Base-by-base conservation (phyloP, 2,113 vertebrate species). In the Hystrix brachyura region DNA sequence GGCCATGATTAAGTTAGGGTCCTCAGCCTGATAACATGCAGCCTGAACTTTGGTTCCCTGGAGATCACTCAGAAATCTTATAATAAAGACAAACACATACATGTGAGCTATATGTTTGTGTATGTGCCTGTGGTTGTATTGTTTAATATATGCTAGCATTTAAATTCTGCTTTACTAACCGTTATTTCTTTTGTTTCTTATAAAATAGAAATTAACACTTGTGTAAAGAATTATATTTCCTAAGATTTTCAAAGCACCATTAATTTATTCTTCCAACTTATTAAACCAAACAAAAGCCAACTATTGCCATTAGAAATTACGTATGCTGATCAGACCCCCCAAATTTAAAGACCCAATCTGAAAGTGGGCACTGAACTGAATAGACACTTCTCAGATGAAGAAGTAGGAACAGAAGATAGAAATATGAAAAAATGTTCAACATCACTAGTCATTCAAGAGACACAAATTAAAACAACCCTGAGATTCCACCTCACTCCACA, bases 131-230 rank as follows among this genome's bases (percentile, higher is more conserved):
- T 48, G 25, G 72, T 57, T 91, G 19, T 79, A 21, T 21, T 92
- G 78, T 83, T 94, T 59, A 88, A 92, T 8, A 57, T 57, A 48
- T 69, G 62, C 65, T 53, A 90, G 92, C 4, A 67, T 62, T 53
- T 76, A 69, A 71, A 91, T 93, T 91, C 64, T 86, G 13, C 71
- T 65, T 94, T 38, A 85, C 29, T 85, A 32, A 19, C 1, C 72
- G 60, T 88, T 15, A 48, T 74, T 94, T 88, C 85, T 81, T 95
- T 23, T 76, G 4, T 72, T 78, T 43, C 74, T 67, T 80, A 89
- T 12, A 94, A 91, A 94, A 92, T 48, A 86, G 9, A 94, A 83
- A 62, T n/a, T 80, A 38, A 13, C 14, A 78, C 88, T 95, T 91
- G 12, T 84, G 6, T 19, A 55, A 92, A 69, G 29, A 76, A 80